Evolutionary conservation across 2,113 vertebrate genomes (phyloP), one percentile per base, ranked within the genome.

Genomic region (Baryphthengus martii): DNA sequence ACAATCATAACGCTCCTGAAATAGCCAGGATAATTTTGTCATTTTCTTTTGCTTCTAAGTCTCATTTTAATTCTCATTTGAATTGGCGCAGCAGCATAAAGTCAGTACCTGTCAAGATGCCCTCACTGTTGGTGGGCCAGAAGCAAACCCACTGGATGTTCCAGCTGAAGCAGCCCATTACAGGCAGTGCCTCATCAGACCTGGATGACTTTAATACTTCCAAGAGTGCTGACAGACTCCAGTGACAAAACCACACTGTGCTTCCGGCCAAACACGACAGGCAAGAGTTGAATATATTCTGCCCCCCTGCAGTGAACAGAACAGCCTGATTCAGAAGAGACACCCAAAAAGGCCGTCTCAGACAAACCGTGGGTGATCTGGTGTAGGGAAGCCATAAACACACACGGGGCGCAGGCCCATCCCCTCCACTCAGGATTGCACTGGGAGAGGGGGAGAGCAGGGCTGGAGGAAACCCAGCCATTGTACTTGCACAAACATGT

Each of bases 391-490:
- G 59, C 45, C 58, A 86, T 18, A 33, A 71, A 42, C 0, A 2
- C 45, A 49, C 1, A 0, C 1, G 3, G 12, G 55, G 80, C 68
- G 80, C n/a, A 28, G 55, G 56, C 55, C n/a, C 56, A 17, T 14
- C 75, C 33, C 39, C 50, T 31, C 45, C 3, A 5, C n/a, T 33
- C 65, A 20, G 74, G 65, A 37, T 31, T 81, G 56, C 3, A 6
- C 1, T 33, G 71, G 12, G 62, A 67, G 39, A 78, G 40, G 31
- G 55, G 67, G 31, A 88, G 53, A 67, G 53, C 82, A 73, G 75
- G 82, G 72, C 9, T 93, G 92, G 94, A 95, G 85, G 37, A 58
- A 91, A 47, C 84, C 81, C 93, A 94, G 85, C 63, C 88, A 96
- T 94, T 94, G 89, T 93, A 61, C 87, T 70, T 68, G 68, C 84